Evolutionary conservation across 2,113 vertebrate species (phyloP), one percentile per base, ranked within the genome.

Genomic region (Poeciliopsis prolifica): DNA sequence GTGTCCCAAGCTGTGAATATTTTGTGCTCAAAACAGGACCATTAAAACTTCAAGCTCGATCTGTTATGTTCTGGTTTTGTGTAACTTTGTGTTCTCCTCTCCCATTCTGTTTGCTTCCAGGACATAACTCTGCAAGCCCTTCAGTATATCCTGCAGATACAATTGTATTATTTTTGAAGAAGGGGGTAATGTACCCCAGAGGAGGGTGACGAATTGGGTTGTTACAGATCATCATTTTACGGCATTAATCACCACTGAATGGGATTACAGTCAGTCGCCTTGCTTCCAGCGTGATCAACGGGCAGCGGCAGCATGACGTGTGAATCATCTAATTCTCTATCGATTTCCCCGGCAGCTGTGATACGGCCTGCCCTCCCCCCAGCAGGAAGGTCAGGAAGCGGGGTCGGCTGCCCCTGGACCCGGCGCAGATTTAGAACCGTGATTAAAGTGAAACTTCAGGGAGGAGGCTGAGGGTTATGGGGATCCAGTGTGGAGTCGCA

Each of bases 291-390:
- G 81, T 78, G 80, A 86, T 82, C 81, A 68, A 77, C 70, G 10
- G 72, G 73, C 58, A 9, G 83, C 68, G 69, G 73, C 68, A 63
- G 70, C 54, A 63, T 62, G 83, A 44, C 76, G 58, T 65, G 86
- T 87, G 86, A 91, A 89, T 80, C 86, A 86, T 84, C 44, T 87
- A 77, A 89, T 88, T 86, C 77, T 66, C 33, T 74, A 88, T 91
- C 9, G 84, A 90, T 91, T 75, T 68, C 6, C 8, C 2, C n/a
- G 65, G 76, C 74, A 65, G 68, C 37, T 15, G 83, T 24, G 81
- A 60, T 71, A 22, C 79, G 15, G 74, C 58, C 65, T 29, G 66
- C 68, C 31, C 67, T 58, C 22, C 67, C 70, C 65, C 70, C 68
- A 64, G 42, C 60, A 60, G 68, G 72, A 81, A 87, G 88, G 91